These are phyloP conservation scores for Pocillopora grandis DNA, from an alignment of 92 coral and sea anemone genomes.

Conservation along the genomic window DNA sequence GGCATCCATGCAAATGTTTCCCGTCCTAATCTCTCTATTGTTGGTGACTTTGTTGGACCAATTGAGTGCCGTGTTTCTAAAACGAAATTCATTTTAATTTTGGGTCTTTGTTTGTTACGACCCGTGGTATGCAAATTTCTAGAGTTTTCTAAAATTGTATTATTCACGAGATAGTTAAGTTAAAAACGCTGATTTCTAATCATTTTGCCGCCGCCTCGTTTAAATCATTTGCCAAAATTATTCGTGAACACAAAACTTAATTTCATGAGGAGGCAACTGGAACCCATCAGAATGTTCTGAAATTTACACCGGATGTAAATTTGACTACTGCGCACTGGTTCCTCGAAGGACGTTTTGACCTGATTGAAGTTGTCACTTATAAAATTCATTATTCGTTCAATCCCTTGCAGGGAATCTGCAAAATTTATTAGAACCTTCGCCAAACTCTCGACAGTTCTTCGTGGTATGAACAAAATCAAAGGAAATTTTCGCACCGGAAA, in stretches of 20 bases:
- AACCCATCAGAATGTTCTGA: neutral
- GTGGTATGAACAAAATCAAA: neutral
- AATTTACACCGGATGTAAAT: neutral
- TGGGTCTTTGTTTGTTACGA: constrained; percentile 25
- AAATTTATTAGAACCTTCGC: neutral
- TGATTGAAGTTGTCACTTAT: neutral
- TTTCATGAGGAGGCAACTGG: neutral
- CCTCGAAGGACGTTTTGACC: neutral
- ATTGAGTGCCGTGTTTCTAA: constrained; percentile 17
- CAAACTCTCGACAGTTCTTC: neutral
- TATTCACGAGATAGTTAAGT: neutral
- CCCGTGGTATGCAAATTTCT: constrained; percentile 44
- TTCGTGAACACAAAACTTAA: neutral
- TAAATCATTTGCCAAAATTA: neutral
- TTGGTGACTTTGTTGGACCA: constrained; percentile 17
- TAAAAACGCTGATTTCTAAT: constrained; percentile 6
- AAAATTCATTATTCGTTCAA: constrained; percentile 4
- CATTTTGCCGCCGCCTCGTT: constrained; percentile 1
- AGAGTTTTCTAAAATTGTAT: neutral
- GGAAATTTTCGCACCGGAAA: neutral
- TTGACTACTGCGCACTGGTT: neutral
- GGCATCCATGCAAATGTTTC: neutral
- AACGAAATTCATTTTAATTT: constrained; percentile 1
- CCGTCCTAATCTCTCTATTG: constrained; percentile 22
- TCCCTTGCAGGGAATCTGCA: neutral